Evolutionary conservation across 2,888 invertebrate species (phyloP).

Genomic region (Elgonia sp.): DNA sequence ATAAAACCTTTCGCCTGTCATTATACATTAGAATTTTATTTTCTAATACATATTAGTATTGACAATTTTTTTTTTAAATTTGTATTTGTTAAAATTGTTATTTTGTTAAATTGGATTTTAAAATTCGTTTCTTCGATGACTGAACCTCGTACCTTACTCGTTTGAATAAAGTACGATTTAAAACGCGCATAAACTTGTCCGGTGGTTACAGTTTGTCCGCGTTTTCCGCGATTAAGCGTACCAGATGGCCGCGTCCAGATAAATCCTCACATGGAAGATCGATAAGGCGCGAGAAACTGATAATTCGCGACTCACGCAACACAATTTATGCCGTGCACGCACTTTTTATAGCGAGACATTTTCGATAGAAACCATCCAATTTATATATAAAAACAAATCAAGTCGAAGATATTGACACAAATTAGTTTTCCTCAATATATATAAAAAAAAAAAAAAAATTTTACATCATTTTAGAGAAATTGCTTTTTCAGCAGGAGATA

Average conservation of each 20-base stretch:
- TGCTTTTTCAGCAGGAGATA: too few species aligned
- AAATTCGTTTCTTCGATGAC: conserved; percentile 12
- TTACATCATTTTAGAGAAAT: too few species aligned
- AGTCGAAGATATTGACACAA: too few species aligned
- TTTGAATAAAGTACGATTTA: conserved; percentile 58
- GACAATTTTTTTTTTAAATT: too few species aligned
- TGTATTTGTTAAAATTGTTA: too few species aligned
- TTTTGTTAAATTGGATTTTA: too few species aligned
- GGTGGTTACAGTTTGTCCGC: conserved; percentile 62
- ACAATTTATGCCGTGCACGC: conserved; percentile 55
- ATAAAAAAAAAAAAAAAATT: too few species aligned
- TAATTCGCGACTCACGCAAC: conserved; percentile 61
- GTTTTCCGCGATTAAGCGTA: conserved; percentile 63
- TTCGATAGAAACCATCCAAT: background rate
- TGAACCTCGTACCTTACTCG: conserved; percentile 56
- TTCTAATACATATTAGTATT: too few species aligned
- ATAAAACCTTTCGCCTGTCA: too few species aligned
- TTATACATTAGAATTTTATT: too few species aligned
- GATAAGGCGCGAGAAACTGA: conserved; percentile 69
- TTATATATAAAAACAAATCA: too few species aligned
- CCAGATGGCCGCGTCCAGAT: conserved; percentile 65
- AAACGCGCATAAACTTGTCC: conserved; percentile 64
- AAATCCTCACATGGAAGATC: conserved; percentile 62
- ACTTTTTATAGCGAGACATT: conserved; percentile 16
- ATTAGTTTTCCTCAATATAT: too few species aligned